Evolutionary conservation across 1,140 invertebrate species (phyloP), one percentile per base, ranked within the genome.

Genomic region (Chrysoperla carnea): DNA sequence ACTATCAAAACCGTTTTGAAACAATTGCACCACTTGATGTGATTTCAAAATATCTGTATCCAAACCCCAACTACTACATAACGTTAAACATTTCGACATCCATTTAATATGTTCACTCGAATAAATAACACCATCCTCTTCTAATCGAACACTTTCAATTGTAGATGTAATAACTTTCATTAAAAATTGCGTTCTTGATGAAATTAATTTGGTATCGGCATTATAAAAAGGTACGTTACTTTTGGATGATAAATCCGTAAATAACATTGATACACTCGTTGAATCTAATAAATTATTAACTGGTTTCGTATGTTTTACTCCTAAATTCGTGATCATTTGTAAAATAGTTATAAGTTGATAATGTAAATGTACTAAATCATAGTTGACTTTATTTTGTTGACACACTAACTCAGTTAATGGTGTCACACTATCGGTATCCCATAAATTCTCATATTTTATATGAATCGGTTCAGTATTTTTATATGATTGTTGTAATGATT

Each of bases 31-130:
- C 37, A 84, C 63, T 66, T 88, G 77, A 61, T 85, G 78, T 50
- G 78, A 69, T 48, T 75, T 72, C 29, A 93, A 61, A 47, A 75
- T 69, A 52, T 88, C 83, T 13, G 70, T 66, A 55, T 86, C 76
- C 28, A 92, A 59, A 44, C 76, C 72, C 86, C 90, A 93, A 39
- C 82, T 72, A 35, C 75, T 70, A 0, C 82, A 81, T 15, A 94
- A 59, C 13, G 66, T 67, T 36, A 78, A 63, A 45, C 82, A 75
- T 52, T 76, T 74, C 52, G 73, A 60, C 62, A 84, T 80, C 75
- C 81, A 85, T 6, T 58, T 49, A 15, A 69, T 54, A 46, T 75
- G 75, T 47, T 81, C 72, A 2, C 59, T 59, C 36, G 69, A 68
- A 50, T 71, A 73, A 29, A 70, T 51, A 50, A 53, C 58, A 59